Conservation (phyloP, 2,113 vertebrate genomes). For the Microtus pennsylvanicus region DNA sequence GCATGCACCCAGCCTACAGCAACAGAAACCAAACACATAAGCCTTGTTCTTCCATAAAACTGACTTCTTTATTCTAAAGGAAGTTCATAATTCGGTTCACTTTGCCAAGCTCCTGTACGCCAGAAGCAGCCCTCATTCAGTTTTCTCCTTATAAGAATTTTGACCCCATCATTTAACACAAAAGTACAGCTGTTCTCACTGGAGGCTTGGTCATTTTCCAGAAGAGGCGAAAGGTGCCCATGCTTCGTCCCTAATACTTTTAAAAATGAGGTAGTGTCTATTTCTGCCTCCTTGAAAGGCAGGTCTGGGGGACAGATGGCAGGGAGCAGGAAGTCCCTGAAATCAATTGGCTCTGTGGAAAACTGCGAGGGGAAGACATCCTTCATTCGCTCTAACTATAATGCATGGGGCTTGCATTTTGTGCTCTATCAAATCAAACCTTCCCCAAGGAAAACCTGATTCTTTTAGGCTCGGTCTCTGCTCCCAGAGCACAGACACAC, state of each 20-base stretch:
- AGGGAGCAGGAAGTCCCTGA: slow-evolving; percentile 49
- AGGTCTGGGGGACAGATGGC: neutral
- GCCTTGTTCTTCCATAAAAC: neutral
- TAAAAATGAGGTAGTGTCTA: slow-evolving; percentile 11
- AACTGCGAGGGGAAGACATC: slow-evolving; percentile 77
- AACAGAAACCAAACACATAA: neutral
- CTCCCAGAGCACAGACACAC: slow-evolving; percentile 71
- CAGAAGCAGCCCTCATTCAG: slow-evolving; percentile 4
- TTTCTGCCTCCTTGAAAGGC: slow-evolving; percentile 48
- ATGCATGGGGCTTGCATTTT: slow-evolving; percentile 81
- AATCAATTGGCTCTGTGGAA: slow-evolving; percentile 77
- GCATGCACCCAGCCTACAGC: neutral
- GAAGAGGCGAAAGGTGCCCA: slow-evolving; percentile 17
- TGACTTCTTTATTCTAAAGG: neutral
- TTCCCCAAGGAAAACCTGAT: slow-evolving; percentile 81
- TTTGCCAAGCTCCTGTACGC: neutral
- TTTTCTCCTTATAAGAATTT: slow-evolving; percentile 54
- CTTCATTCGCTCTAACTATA: slow-evolving; percentile 81
- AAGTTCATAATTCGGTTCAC: slow-evolving; percentile 23
- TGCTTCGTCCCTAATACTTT: neutral
- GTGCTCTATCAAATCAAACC: slow-evolving; percentile 81
- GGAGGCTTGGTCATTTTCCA: slow-evolving; percentile 56
- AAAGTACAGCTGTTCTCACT: slow-evolving; percentile 46
- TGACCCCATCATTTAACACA: slow-evolving; percentile 38
- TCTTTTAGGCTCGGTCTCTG: slow-evolving; percentile 77